Base-by-base conservation (phyloP, 2,797 vertebrate species). In the Chromis chromis region DNA sequence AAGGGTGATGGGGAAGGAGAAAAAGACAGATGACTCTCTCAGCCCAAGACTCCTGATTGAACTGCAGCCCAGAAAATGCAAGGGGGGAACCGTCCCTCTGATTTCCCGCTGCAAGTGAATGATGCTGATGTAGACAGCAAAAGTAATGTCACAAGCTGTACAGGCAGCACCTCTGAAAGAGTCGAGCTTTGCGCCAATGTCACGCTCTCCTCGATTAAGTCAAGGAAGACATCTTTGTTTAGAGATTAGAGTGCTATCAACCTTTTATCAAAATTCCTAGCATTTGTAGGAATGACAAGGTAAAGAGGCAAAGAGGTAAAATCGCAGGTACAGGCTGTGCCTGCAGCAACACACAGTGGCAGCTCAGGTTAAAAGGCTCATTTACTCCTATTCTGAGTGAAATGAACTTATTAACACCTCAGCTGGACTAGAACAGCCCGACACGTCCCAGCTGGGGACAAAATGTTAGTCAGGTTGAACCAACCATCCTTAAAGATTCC, bases 1-100 rank as follows among this genome's bases (percentile, higher is more conserved):
- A 75, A 60, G 48, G 22, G 62, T 63, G 70, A 79, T 64, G 60
- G 40, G 57, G 65, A 58, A 56, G 74, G 58, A 62, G 54, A 72
- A 27, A 60, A 71, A 71, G 83, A 87, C 57, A 59, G 74, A 90
- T 79, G 75, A 89, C 62, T 78, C 72, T 79, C 62, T 81, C 68
- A 78, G 71, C 59, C 33, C 27, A 25, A 62, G 59, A 82, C 55
- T 76, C 52, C 50, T 79, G 81, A 87, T 81, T 88, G 82, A 90
- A 88, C 81, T 55, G 79, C 42, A 83, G 78, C 81, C 85, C 78
- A 89, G 79, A 84, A 31, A 82, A 86, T 77, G 72, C 72, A 92
- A 50, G 39, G 65, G 55, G 65, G 58, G 63, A 84, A 80, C 84
- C 9, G 31, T 66, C 31, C 42, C 55, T 79, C 48, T 33, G 83